Conservation (phyloP, 2,797 vertebrate genomes). For the Ctenopoma kingsleyae region DNA sequence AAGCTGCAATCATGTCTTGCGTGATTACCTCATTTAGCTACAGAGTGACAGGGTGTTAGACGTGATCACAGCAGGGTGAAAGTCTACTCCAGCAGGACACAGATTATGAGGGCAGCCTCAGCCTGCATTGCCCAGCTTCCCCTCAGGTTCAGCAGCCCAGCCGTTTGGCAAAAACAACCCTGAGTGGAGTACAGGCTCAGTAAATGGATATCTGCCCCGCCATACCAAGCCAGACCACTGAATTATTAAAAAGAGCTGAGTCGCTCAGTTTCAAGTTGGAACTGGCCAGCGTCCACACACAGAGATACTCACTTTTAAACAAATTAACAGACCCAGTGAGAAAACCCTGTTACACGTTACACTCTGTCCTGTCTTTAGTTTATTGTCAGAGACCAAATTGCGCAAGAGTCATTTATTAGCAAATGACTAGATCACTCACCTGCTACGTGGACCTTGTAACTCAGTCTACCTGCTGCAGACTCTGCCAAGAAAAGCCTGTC, state of each 20-base stretch:
- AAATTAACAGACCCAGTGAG: constrained; percentile 9
- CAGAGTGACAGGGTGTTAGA: constrained; percentile 74
- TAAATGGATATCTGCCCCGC: constrained; percentile 69
- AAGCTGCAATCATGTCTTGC: constrained; percentile 60
- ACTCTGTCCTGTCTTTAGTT: constrained; percentile 21
- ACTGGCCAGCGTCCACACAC: constrained; percentile 8
- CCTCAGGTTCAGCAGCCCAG: constrained; percentile 40
- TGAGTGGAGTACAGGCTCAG: constrained; percentile 41
- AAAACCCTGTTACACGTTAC: constrained; percentile 2
- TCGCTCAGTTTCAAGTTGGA: constrained; percentile 63
- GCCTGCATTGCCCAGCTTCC: constrained; percentile 24
- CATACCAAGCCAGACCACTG: constrained; percentile 78
- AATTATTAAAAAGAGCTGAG: constrained; percentile 84
- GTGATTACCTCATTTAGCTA: constrained; percentile 63
- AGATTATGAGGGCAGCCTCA: constrained; percentile 40
- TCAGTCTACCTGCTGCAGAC: constrained; percentile 19
- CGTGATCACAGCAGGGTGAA: constrained; percentile 73
- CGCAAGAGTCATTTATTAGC: constrained; percentile 5
- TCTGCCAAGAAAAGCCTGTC: constrained; percentile 40
- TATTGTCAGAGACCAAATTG: constrained; percentile 24
- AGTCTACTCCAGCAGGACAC: constrained; percentile 52
- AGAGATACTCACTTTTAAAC: constrained; percentile 20
- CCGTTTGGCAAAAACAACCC: constrained; percentile 68
- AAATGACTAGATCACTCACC: constrained; percentile 34
- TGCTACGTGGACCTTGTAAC: constrained; percentile 33